Evolutionary conservation across 2,113 vertebrate genomes (phyloP), one percentile per base, ranked within the genome.

Genomic region (Varanus salvator): DNA sequence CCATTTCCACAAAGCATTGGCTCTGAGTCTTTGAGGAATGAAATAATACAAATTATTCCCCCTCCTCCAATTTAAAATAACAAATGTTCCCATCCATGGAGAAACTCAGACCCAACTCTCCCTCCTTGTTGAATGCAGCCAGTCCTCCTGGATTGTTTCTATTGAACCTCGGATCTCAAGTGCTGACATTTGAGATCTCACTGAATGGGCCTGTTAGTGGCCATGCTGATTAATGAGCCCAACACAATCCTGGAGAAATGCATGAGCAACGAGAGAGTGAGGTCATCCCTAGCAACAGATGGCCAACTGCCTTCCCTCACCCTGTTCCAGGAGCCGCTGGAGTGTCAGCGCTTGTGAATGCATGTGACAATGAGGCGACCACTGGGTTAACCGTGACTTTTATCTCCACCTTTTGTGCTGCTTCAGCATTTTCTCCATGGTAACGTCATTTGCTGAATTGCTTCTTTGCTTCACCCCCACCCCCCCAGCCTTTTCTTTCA

Each of bases 251-350:
- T 0, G 0, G 57, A 90, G 93, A 88, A 6, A 54, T 52, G 88
- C 80, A 81, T 84, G 92, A 88, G 94, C 86, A 6, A 83, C 92
- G 64, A 94, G 88, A 82, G 82, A 57, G 60, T 97, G 96, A 97
- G 96, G 97, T 97, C 96, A 97, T 94, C 94, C 96, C 82, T 91
- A 91, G 96, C 96, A 96, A 95, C 95, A 97, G 95, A 95, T 94
- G 96, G 96, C 91, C 91, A 86, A 92, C 90, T 90, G 74, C 86
- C 89, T 94, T 93, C 80, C 71, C 66, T 89, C 12, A 7, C 8
- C 44, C 84, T 80, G 77, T 91, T 91, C 92, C 80, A 0, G 0
- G 3, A 84, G 38, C 91, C 89, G 81, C 93, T 88, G 12, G 3
- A 57, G 91, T 29, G 0, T 91, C 1, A 0, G 69, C 71, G 81